Evolutionary conservation across 2,888 invertebrate genomes (phyloP).

Genomic region (Sphaerophoria taeniata): DNA sequence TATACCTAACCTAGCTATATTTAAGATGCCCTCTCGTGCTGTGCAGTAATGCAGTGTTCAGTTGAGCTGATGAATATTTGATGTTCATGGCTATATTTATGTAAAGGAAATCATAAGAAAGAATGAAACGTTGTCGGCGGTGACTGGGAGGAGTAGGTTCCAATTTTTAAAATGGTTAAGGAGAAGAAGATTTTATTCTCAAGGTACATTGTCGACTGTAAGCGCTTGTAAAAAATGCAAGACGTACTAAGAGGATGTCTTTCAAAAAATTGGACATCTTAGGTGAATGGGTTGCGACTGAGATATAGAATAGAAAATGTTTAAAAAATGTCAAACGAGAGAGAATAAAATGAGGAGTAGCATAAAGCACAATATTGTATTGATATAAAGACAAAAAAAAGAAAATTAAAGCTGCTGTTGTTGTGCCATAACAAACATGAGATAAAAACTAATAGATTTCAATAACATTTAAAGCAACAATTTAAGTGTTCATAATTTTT

Average conservation of each 20-base stretch:
- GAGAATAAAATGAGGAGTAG: no score
- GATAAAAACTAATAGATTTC: slow-evolving; percentile 2
- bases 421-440: no score
- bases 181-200: neutral
- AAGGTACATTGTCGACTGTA: neutral
- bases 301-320: neutral
- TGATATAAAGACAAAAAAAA: no score
- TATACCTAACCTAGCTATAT: no score
- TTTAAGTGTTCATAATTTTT: neutral
- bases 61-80: slow-evolving; percentile 41
- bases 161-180: neutral
- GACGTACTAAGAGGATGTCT: neutral
- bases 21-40: neutral
- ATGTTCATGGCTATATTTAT: slow-evolving; percentile 7
- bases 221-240: neutral
- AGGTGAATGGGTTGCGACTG: neutral
- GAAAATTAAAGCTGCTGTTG: no score
- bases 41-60: neutral
- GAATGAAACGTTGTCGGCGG: neutral
- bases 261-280: neutral
- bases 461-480: slow-evolving; percentile 26
- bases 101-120: no score
- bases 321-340: neutral
- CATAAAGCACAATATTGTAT: no score
- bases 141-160: neutral